phyloP scores from a whole-genome alignment of 2,113 vertebrate species.

The Chaetura pelagica region DNA sequence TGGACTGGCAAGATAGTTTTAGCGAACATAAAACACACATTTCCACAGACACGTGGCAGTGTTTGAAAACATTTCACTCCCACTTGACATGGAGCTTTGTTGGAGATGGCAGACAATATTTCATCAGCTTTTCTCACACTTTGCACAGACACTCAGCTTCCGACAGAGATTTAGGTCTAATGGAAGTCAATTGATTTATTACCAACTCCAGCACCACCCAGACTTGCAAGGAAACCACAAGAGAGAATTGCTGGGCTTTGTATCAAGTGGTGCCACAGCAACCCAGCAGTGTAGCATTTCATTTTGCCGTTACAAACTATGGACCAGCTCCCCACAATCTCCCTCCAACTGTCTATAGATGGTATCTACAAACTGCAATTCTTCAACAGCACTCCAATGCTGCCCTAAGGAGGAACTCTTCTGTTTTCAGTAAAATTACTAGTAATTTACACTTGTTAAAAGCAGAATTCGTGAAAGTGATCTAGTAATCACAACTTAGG shows the following conservation, averaged over 20 bases:
- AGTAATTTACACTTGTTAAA: background rate
- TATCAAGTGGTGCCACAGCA: constrained; percentile 33
- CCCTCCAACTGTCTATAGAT: background rate
- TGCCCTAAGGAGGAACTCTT: background rate
- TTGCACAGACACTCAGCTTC: background rate
- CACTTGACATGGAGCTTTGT: background rate
- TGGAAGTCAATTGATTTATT: background rate
- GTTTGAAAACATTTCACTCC: background rate
- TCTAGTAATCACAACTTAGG: background rate
- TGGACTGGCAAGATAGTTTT: background rate
- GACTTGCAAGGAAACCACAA: background rate
- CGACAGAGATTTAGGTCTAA: background rate
- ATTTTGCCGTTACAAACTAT: constrained; percentile 27
- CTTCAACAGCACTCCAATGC: background rate
- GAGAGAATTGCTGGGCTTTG: background rate
- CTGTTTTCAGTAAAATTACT: background rate
- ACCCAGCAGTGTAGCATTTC: background rate
- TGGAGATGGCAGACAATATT: constrained; percentile 21
- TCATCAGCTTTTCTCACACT: background rate
- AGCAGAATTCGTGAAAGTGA: background rate
- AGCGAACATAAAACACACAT: constrained; percentile 13
- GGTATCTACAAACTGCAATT: background rate
- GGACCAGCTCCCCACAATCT: background rate
- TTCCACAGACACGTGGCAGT: background rate
- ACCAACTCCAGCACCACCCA: background rate